These are phyloP conservation scores for Drosophila fuyamai DNA, from an alignment of 1,140 invertebrate genomes.

Conservation along the genomic window DNA sequence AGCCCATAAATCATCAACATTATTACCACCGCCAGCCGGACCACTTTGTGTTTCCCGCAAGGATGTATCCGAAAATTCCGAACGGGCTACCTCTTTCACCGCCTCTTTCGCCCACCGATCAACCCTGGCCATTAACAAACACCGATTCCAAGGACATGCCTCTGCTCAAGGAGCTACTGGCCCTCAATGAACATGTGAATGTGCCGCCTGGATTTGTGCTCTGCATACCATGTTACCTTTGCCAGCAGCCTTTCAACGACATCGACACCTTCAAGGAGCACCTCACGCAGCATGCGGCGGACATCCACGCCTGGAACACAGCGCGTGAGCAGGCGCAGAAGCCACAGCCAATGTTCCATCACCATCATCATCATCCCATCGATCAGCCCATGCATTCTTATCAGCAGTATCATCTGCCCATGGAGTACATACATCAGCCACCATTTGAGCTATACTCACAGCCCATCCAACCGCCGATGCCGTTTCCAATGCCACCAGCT, in stretches of 20 bases:
- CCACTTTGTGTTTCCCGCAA: background rate
- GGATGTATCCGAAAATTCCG: constrained; percentile 1
- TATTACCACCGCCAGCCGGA: background rate
- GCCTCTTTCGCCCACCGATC: constrained; percentile 34
- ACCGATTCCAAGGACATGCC: constrained; percentile 10
- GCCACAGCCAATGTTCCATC: background rate
- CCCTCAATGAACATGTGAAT: background rate
- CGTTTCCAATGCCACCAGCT: background rate
- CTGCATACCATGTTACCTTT: constrained; percentile 54
- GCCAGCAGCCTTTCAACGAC: constrained; percentile 50
- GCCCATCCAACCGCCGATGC: background rate
- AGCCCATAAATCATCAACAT: background rate
- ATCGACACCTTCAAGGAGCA: constrained; percentile 39
- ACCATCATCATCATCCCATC: background rate
- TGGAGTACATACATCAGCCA: background rate
- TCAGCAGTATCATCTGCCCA: background rate
- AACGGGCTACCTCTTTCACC: constrained; percentile 27
- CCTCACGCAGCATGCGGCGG: constrained; percentile 29
- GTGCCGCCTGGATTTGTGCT: constrained; percentile 19
- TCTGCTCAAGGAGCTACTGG: constrained; percentile 13
- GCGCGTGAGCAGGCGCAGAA: background rate
- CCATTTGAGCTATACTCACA: background rate
- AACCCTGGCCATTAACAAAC: background rate
- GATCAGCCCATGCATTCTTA: background rate
- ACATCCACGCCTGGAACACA: constrained; percentile 14